phyloP scores from a whole-genome alignment of 2,797 vertebrate species.

The Mormyrus proboscirostris region DNA sequence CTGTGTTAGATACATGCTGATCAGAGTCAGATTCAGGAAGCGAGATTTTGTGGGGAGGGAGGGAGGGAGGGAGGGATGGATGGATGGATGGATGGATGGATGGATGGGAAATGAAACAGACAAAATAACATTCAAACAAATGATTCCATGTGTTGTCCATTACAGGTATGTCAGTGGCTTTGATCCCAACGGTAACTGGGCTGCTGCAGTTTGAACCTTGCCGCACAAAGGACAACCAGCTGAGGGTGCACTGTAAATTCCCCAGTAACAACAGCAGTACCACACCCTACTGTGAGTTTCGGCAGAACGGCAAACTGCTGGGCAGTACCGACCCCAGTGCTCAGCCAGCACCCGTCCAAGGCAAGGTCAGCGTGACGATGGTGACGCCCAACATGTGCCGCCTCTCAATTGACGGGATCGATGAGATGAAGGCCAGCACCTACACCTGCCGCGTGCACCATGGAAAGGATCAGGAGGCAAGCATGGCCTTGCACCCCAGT shows the following conservation, averaged over 20 bases:
- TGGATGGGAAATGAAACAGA: background rate
- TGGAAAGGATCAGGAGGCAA: background rate
- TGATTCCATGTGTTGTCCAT: background rate
- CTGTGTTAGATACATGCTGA: background rate
- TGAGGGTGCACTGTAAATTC: conserved; percentile 15
- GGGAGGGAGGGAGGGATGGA: too few species aligned
- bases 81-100: background rate
- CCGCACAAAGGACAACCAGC: background rate
- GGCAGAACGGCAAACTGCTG: background rate
- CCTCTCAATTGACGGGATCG: background rate
- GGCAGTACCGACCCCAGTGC: background rate
- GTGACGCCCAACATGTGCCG: background rate
- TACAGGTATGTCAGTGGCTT: background rate
- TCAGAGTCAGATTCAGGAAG: background rate
- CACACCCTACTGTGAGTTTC: conserved; percentile 5
- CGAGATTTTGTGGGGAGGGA: too few species aligned
- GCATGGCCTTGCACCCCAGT: conserved; percentile 11
- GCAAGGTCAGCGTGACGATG: background rate
- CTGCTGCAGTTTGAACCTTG: background rate
- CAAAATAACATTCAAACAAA: background rate
- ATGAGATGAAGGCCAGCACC: background rate
- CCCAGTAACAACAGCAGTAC: background rate
- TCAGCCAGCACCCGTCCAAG: background rate
- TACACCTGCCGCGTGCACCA: conserved; percentile 9
- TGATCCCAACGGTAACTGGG: background rate